Evolutionary conservation across 2,797 vertebrate species (phyloP), one percentile per base, ranked within the genome.

Genomic region (Remorina albescens): DNA sequence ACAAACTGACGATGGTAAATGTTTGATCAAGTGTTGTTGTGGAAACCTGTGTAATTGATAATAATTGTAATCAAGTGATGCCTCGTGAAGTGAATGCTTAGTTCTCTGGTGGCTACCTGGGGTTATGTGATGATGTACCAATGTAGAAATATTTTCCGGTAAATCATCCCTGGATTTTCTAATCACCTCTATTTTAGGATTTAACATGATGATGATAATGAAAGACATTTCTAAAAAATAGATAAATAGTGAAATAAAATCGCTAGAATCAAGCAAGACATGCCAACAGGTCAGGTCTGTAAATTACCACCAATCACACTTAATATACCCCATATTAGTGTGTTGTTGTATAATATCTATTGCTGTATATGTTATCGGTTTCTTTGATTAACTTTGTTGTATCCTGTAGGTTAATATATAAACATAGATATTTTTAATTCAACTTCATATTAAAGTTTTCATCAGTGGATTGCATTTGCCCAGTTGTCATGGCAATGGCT

Each of bases 1-100:
- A 79, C n/a, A 77, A 82, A 64, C 59, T 58, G 62, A 74, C 71
- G 67, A 26, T 53, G 37, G 56, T 74, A 46, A 74, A 78, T 80
- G 69, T 78, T 78, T 75, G 72, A 82, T 78, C 25, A 66, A 70
- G 51, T 67, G 56, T 46, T 30, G 30, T 44, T 16, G 64, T 19
- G 68, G 49, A 32, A 70, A 60, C 70, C 47, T 56, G 28, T 55
- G n/a, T 39, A 75, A 81, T 69, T 21, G 13, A 41, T 58, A 47
- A 66, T 0, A 26, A 8, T 49, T 23, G 0, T 47, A 64, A 73
- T 53, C 8, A 81, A 44, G 28, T 42, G n/a, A 49, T 42, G 42
- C 49, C 57, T 23, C 55, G 50, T 65, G 39, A 71, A 47, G 71
- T 3, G 15, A 41, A 41, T 47, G 18, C 19, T 7, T 26, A 50